Evolutionary conservation across 2,113 vertebrate species (phyloP).

Genomic region (Parotia lawesii): DNA sequence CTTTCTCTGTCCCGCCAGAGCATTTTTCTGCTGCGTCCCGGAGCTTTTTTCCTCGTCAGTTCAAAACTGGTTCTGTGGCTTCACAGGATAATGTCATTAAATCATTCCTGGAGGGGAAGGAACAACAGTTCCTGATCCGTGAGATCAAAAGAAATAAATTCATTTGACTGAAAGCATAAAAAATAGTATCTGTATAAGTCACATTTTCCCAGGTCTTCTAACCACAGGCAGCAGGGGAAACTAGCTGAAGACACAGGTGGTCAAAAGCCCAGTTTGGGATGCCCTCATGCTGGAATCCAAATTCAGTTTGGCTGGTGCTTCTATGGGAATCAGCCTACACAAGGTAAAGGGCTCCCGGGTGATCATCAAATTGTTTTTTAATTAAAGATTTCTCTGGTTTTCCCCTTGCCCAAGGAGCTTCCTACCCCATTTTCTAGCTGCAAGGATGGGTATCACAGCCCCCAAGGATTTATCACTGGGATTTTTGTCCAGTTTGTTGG

Average conservation of each 20-base stretch:
- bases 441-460: rapidly evolving
- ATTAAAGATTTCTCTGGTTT: not conserved
- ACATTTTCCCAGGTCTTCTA: not conserved
- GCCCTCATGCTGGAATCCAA: not conserved
- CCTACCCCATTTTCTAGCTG: not conserved
- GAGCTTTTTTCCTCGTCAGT: not conserved
- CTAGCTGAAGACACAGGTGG: not conserved
- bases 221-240: not conserved
- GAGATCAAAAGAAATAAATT: not conserved
- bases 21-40: rapidly evolving
- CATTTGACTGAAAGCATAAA: not conserved
- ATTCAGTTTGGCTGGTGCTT: not conserved
- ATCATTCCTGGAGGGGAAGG: not conserved
- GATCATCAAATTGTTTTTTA: not conserved
- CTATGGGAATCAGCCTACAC: not conserved
- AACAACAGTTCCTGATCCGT: not conserved
- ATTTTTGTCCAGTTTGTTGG: not conserved
- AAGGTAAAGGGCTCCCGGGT: not conserved
- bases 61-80: not conserved
- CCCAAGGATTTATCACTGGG: not conserved
- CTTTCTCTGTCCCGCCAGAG: not conserved
- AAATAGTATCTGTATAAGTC: not conserved
- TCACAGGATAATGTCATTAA: not conserved
- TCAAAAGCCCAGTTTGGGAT: not conserved
- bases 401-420: not conserved